Percentiles rank a stretch among this genome's conserved stretches.
Evolutionary conservation across 1,140 invertebrate genomes (phyloP).

Genomic region (Ganaspis sp.): DNA sequence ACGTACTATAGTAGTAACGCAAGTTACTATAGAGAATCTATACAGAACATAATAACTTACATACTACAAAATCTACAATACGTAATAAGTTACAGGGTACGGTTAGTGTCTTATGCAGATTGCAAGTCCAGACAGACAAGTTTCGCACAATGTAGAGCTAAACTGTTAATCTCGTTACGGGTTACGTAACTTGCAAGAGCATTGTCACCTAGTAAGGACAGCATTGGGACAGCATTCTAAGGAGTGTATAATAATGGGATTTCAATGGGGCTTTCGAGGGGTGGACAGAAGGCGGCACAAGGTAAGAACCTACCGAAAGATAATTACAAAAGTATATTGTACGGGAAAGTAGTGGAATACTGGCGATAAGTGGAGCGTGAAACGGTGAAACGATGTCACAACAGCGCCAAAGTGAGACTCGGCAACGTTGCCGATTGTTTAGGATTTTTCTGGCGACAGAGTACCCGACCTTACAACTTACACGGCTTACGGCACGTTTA

Average conservation of each 20-base stretch:
- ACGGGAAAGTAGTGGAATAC: slow-evolving; percentile 55
- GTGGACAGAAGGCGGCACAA: neutral
- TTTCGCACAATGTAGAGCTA: neutral
- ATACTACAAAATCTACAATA: no score
- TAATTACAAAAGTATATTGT: neutral
- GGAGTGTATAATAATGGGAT: neutral
- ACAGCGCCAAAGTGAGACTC: slow-evolving; percentile 49
- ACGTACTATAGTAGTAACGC: no score
- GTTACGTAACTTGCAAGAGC: slow-evolving; percentile 1
- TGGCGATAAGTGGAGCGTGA: slow-evolving; percentile 68
- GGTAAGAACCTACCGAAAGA: neutral
- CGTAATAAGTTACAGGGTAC: no score
- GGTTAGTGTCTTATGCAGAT: neutral
- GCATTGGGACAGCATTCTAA: neutral
- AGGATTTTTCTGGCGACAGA: slow-evolving; percentile 65
- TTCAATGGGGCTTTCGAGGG: neutral
- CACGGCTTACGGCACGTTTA: slow-evolving; percentile 52
- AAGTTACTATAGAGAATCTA: no score
- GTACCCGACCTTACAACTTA: slow-evolving; percentile 62
- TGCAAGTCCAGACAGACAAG: neutral
- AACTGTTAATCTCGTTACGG: neutral
- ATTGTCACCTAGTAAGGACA: neutral
- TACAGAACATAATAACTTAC: no score
- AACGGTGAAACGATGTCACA: slow-evolving; percentile 65
- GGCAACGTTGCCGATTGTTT: slow-evolving; percentile 70